phyloP scores from a whole-genome alignment of 2,888 invertebrate species.

The Eubasilissa splendida region DNA sequence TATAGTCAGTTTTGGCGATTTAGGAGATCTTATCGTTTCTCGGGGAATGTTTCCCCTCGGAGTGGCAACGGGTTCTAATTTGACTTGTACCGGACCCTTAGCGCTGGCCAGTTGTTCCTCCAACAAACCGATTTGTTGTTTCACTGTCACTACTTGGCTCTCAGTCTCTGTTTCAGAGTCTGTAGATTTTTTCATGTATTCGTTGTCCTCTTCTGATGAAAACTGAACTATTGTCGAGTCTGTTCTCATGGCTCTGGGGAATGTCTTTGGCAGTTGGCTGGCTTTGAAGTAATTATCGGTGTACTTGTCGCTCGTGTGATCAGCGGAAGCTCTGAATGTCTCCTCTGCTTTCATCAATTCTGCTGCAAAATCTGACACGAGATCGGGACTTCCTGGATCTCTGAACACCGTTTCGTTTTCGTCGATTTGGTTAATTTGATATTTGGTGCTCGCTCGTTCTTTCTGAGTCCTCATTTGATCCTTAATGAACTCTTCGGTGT shows the following conservation, averaged over 20 bases:
- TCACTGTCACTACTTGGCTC: conserved; percentile 68
- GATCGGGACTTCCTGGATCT: conserved; percentile 55
- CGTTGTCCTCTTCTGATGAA: conserved; percentile 72
- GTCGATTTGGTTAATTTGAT: conserved; percentile 7
- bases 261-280: conserved; percentile 64
- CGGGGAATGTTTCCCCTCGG: conserved; percentile 43
- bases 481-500: conserved; percentile 71
- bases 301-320: conserved; percentile 55
- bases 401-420: conserved; percentile 47
- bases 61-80: conserved; percentile 32
- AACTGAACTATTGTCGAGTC: conserved; percentile 72
- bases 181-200: conserved; percentile 71
- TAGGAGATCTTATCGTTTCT: conserved; percentile 49
- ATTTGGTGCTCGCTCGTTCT: conserved; percentile 33
- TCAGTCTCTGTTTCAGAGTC: conserved; percentile 73
- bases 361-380: conserved; percentile 55
- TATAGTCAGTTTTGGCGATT: conserved; percentile 50
- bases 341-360: conserved; percentile 58
- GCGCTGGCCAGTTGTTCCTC: conserved; percentile 48
- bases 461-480: conserved; percentile 63
- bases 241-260: conserved; percentile 68
- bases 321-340: conserved; percentile 56
- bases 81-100: conserved; percentile 15
- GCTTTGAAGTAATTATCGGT: conserved; percentile 60
- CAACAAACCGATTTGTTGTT: conserved; percentile 54